Conservation (phyloP, 2,113 vertebrate genomes). For the Leucoraja erinaceus region DNA sequence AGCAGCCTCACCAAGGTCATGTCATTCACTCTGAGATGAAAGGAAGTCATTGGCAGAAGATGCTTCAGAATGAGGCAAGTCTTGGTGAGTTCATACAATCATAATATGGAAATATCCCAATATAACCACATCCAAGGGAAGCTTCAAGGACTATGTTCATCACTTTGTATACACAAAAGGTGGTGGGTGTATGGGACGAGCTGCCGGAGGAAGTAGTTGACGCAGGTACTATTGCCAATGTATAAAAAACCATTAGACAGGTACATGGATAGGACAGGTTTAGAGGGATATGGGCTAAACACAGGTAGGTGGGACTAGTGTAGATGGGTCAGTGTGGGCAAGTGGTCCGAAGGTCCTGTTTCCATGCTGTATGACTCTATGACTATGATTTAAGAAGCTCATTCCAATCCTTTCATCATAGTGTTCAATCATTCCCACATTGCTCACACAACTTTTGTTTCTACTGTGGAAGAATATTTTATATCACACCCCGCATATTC, state of each 20-base stretch:
- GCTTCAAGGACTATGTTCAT: background rate
- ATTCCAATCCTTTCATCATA: background rate
- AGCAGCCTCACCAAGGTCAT: background rate
- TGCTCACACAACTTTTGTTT: background rate
- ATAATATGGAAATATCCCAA: background rate
- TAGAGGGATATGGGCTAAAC: too few relatives aligned
- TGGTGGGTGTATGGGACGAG: too few relatives aligned
- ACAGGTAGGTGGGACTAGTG: too few relatives aligned
- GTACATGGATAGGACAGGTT: too few relatives aligned
- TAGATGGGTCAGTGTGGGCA: too few relatives aligned
- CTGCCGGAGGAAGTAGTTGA: too few relatives aligned
- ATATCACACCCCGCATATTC: background rate
- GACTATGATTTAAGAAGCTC: background rate
- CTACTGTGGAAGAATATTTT: background rate
- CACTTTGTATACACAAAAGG: too few relatives aligned
- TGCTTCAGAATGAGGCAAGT: background rate
- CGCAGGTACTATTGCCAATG: too few relatives aligned
- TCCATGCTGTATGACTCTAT: too few relatives aligned
- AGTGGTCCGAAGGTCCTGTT: too few relatives aligned
- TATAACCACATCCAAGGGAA: background rate
- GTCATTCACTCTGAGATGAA: background rate
- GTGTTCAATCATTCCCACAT: background rate
- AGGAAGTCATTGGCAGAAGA: background rate
- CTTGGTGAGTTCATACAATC: background rate
- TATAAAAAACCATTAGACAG: too few relatives aligned